These are phyloP conservation scores for Rhinatrema bivittatum DNA, from an alignment of 2,797 vertebrate species.

Conservation along the genomic window DNA sequence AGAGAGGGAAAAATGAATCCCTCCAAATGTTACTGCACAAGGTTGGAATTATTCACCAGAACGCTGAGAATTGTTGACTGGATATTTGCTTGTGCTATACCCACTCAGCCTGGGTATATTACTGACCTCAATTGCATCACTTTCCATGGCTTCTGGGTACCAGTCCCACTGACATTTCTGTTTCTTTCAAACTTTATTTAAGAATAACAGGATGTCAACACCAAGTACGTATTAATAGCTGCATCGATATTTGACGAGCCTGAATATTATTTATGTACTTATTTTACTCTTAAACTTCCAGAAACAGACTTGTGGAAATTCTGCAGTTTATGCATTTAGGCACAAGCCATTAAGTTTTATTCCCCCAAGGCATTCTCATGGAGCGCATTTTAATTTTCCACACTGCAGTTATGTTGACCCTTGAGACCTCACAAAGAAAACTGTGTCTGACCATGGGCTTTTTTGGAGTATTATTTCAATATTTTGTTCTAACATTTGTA, in stretches of 20 bases:
- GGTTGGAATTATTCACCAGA: constrained; percentile 1
- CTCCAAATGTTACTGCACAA: not conserved
- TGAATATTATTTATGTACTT: no score
- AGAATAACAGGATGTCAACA: no score
- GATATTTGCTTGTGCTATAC: no score
- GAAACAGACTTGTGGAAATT: constrained; percentile 25
- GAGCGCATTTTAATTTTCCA: constrained; percentile 60
- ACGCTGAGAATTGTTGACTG: no score
- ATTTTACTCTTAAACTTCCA: constrained; percentile 22
- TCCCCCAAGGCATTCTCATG: constrained; percentile 28
- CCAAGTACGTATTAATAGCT: no score
- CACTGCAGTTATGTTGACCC: constrained; percentile 51
- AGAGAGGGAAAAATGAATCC: not conserved
- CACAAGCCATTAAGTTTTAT: no score
- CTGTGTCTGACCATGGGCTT: constrained; percentile 54
- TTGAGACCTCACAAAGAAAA: constrained; percentile 59
- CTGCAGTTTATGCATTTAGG: constrained; percentile 24
- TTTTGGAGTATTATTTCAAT: constrained; percentile 60
- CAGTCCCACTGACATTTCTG: no score
- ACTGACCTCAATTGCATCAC: no score
- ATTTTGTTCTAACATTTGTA: constrained; percentile 67
- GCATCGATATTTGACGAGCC: no score
- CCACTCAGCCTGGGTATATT: no score
- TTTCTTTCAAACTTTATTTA: no score
- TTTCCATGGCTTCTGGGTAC: no score